Percentiles rank a stretch among this genome's conserved stretches.
Evolutionary conservation across 2,797 vertebrate genomes (phyloP).

Genomic region (Coracias cyanogaster): DNA sequence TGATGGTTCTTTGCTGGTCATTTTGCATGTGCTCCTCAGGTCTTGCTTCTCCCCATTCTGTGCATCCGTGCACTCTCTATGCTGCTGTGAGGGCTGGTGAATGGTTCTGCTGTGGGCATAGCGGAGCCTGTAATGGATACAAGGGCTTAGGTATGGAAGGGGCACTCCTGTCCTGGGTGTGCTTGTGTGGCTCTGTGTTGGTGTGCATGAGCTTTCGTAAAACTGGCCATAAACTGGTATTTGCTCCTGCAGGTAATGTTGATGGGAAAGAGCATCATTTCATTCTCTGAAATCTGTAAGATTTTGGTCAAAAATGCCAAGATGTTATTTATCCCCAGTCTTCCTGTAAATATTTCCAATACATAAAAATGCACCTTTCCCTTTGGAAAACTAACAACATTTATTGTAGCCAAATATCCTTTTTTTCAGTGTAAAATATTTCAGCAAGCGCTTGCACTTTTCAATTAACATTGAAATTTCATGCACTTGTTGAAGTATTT

Average conservation of each 20-base stretch:
- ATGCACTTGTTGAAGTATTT: neutral
- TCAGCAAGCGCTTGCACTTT: neutral
- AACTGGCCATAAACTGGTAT: neutral
- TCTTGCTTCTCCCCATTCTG: neutral
- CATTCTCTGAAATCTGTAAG: neutral
- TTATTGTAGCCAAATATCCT: neutral
- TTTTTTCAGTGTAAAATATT: neutral
- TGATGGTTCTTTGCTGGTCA: neutral
- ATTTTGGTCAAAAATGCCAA: neutral
- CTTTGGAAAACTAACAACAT: neutral
- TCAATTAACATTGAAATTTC: neutral
- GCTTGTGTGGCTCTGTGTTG: neutral
- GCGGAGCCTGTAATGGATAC: neutral
- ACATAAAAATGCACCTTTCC: neutral
- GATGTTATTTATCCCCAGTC: no score
- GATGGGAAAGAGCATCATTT: neutral
- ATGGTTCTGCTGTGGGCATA: neutral
- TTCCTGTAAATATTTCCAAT: neutral
- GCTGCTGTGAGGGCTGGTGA: neutral
- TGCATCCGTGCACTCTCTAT: neutral
- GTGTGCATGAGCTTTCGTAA: neutral
- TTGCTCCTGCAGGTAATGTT: neutral
- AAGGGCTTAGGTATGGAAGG: neutral
- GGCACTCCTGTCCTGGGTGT: neutral
- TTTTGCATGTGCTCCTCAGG: neutral